Base-by-base conservation (phyloP, 2,113 vertebrate species). In the Henicopernis longicauda region DNA sequence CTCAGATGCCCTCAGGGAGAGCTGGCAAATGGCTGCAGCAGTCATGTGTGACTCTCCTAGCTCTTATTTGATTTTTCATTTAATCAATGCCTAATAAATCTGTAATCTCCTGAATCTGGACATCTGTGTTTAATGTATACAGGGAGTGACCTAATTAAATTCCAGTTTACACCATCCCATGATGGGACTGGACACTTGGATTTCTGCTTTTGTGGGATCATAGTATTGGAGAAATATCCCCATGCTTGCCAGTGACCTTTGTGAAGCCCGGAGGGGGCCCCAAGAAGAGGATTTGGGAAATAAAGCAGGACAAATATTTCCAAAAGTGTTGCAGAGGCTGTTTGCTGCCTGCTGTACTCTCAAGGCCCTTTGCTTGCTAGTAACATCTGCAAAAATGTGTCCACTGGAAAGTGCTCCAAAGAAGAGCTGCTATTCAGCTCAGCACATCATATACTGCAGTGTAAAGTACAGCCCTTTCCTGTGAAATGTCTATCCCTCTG, bases 1-100 rank as follows among this genome's bases (percentile, higher is more conserved):
- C 40, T 76, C 42, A 71, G 55, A 57, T 92, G 76, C 82, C 88
- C 91, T 72, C 47, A 1, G 70, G 91, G 67, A 70, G 82, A 69
- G 66, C 70, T 79, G 94, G 94, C 66, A 82, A 93, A 88, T 20
- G 89, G 67, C 94, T 86, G 79, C 83, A 83, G n/a, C 78, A 70
- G 80, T 89, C 81, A 79, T 47, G 89, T 86, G 52, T 25, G 86
- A 45, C 86, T 69, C 72, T 63, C 77, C 62, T 72, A 47, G 83
- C 61, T 69, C 81, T 76, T 10, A 70, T 45, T 78, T 73, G 87
- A 86, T 62, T 91, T 88, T 94, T 80, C 13, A 19, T 95, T 93
- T 93, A 69, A 96, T 96, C 94, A 84, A 95, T 96, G 95, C 65
- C 72, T 65, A 87, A 90, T 97, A 95, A 93, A 96, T 97, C 89